These are phyloP conservation scores for Drosophila fungiperda DNA, from an alignment of 2,888 invertebrate species.

Conservation along the genomic window DNA sequence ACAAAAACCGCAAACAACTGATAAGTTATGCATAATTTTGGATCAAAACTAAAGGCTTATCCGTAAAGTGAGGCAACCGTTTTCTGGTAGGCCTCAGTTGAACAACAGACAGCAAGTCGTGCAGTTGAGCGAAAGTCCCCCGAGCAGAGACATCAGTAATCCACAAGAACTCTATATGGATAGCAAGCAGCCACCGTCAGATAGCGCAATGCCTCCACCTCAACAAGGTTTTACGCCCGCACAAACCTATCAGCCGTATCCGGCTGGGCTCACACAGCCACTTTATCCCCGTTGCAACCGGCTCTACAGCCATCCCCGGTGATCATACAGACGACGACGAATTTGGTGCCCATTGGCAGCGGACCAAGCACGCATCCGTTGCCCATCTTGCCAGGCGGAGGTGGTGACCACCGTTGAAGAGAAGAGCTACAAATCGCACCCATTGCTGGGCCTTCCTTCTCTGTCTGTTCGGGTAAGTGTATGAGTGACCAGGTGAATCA, in stretches of 20 bases:
- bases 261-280: conserved; percentile 66
- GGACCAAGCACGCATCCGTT: conserved; percentile 80
- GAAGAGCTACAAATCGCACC: conserved; percentile 78
- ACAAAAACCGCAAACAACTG: conserved; percentile 5
- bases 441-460: conserved; percentile 82
- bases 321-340: conserved; percentile 79
- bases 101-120: conserved; percentile 33
- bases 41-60: background rate
- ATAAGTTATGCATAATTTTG: conserved; percentile 35
- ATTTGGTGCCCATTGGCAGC: conserved; percentile 66
- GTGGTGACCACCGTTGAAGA: conserved; percentile 85
- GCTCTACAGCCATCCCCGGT: conserved; percentile 68
- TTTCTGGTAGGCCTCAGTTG: conserved; percentile 33
- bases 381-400: conserved; percentile 86
- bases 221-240: conserved; percentile 80
- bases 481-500: conserved; percentile 1
- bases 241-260: conserved; percentile 78
- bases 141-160: background rate
- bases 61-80: conserved; percentile 1
- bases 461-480: conserved; percentile 81
- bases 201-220: conserved; percentile 55
- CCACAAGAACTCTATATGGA: conserved; percentile 47
- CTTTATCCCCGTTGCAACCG: conserved; percentile 60
- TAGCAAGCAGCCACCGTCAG: conserved; percentile 70
- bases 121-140: conserved; percentile 35